A percentile compares a stretch with the other conserved stretches of the same genome.
Evolutionary conservation across 2,888 invertebrate species (phyloP).

Genomic region (Apamea crenata): DNA sequence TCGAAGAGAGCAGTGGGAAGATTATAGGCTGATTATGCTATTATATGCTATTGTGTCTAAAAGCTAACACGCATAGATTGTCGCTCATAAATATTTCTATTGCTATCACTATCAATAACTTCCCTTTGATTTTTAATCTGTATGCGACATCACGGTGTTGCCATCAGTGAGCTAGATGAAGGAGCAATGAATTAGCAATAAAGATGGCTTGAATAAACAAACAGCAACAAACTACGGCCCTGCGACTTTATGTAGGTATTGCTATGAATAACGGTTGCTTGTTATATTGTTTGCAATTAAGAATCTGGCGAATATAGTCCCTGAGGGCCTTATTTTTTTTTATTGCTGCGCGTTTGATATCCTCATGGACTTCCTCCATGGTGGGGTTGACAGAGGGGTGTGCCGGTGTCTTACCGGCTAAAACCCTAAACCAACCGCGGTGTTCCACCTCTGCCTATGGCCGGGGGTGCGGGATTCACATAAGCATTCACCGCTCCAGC

Average conservation of each 20-base stretch:
- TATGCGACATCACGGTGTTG: conserved; percentile 54
- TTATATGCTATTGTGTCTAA: not conserved
- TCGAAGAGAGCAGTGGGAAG: not conserved
- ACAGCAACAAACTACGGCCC: conserved; percentile 12
- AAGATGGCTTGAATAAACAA: conserved; percentile 25
- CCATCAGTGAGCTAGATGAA: conserved; percentile 20
- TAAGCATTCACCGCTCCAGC: too few relatives aligned
- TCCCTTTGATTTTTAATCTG: conserved; percentile 47
- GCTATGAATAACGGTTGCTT: not conserved
- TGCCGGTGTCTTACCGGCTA: too few relatives aligned
- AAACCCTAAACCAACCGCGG: too few relatives aligned
- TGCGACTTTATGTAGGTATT: conserved; percentile 5
- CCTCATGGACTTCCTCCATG: too few relatives aligned
- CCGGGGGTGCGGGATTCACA: too few relatives aligned
- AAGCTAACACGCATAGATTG: not conserved
- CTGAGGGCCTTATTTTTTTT: too few relatives aligned
- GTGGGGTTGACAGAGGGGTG: too few relatives aligned
- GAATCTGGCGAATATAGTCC: not conserved
- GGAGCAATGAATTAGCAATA: conserved; percentile 20
- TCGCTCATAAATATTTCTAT: conserved; percentile 1
- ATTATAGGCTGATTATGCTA: too few relatives aligned
- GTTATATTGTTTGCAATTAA: not conserved
- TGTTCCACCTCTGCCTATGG: too few relatives aligned
- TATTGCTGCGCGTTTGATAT: too few relatives aligned
- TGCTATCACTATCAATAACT: conserved; percentile 22